Percentiles rank a stretch among this genome's conserved stretches.
phyloP scores from a whole-genome alignment of 2,113 vertebrate genomes.

The Noturus placidus region DNA sequence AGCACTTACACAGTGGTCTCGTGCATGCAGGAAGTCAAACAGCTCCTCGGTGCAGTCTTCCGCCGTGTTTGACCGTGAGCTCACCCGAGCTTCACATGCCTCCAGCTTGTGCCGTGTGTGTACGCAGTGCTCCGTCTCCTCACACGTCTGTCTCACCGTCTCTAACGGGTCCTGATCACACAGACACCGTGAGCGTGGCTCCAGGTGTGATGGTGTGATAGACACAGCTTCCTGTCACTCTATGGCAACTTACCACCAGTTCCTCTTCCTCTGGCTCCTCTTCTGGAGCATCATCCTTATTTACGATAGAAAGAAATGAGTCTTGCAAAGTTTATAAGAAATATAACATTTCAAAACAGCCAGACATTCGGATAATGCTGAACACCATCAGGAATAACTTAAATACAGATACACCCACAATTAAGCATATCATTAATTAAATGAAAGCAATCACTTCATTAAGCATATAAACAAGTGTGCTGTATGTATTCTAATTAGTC shows the following conservation, averaged over 20 bases:
- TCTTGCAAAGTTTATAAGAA: not conserved
- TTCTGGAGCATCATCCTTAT: not conserved
- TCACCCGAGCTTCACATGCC: conserved; percentile 79
- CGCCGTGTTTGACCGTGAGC: conserved; percentile 76
- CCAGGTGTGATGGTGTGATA: not conserved
- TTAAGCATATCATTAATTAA: not conserved
- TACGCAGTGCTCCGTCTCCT: conserved; percentile 78
- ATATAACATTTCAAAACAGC: no score
- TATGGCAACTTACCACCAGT: conserved; percentile 67
- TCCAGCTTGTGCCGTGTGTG: conserved; percentile 80
- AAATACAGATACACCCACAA: not conserved
- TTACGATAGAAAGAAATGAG: not conserved
- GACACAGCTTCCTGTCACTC: not conserved
- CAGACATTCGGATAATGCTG: not conserved
- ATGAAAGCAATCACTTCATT: not conserved
- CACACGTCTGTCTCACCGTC: conserved; percentile 81
- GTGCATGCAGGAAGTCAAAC: conserved; percentile 91
- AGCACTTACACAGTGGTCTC: conserved; percentile 89
- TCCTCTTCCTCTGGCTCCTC: conserved; percentile 58
- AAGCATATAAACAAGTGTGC: not conserved
- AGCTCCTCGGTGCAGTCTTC: conserved; percentile 95
- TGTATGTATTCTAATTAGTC: not conserved
- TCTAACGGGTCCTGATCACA: conserved; percentile 83
- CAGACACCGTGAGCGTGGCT: not conserved
- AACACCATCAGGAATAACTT: not conserved